Evolutionary conservation across 2,797 vertebrate species (phyloP), one percentile per base, ranked within the genome.

Genomic region (Phataginus tricuspis): DNA sequence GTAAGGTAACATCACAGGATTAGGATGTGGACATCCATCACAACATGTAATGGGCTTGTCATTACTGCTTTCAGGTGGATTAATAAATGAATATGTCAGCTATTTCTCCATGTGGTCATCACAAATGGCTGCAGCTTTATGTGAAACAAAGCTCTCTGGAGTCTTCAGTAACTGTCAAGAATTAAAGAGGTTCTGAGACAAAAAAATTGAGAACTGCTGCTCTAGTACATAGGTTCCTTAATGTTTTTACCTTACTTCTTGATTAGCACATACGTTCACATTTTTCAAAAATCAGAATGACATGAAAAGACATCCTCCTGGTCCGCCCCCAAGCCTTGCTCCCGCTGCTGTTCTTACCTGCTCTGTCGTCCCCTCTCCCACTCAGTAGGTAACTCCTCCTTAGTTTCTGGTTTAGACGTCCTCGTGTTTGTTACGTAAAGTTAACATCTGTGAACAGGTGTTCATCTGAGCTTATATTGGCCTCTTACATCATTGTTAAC

Each of bases 221-320:
- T 39, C 34, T 39, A 25, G 21, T 21, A 5, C 2, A 2, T 39
- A 25, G 68, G 68, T 21, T 37, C 39, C 37, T 21, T 39, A 37
- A 69, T 3, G 21, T 37, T 19, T 57, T 10, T 27, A 13, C 13
- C 55, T 42, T 14, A 4, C 27, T 16, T 31, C 37, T 59, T 25
- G 34, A 39, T 0, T 18, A 8, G 55, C 34, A 4, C 16, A 27
- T 19, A 10, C 0, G 0, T 80, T 18, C 55, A 27, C 1, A 0
- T 42, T 61, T 57, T 55, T 80, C 37, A 21, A 16, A 80, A 42
- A 7, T 59, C 77, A 29, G 25, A 34, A 4, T 31, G 57, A 14
- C 13, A 27, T 31, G 37, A 79, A 37, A 61, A 29, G 57, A 45
- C 8, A 45, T 45, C 42, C 8, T 10, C 8, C 42, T 45, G 42